Conservation (phyloP, 2,888 invertebrate genomes). For the Mongoloraphidia duomilia region DNA sequence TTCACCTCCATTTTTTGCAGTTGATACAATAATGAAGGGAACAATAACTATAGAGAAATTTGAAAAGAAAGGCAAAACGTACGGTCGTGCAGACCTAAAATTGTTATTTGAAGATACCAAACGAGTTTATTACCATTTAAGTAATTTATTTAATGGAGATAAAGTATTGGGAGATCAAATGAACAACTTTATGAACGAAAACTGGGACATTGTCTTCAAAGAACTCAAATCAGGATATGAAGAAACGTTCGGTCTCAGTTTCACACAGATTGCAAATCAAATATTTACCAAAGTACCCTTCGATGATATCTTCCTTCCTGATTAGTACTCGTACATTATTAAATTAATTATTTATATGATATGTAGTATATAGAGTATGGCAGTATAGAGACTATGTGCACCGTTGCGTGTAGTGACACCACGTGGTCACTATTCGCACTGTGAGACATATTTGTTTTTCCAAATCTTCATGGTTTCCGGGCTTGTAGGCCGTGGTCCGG, state of each 20-base stretch:
- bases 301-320: slow-evolving; percentile 40
- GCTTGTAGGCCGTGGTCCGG: too few relatives aligned
- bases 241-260: slow-evolving; percentile 43
- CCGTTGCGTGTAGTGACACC: too few relatives aligned
- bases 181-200: slow-evolving; percentile 50
- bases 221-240: slow-evolving; percentile 50
- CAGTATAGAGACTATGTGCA: too few relatives aligned
- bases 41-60: slow-evolving; percentile 30
- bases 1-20: too few relatives aligned
- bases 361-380: too few relatives aligned
- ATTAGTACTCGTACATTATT: slow-evolving; percentile 9
- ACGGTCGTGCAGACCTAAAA: slow-evolving; percentile 42
- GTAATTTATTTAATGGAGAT: slow-evolving; percentile 51
- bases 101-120: slow-evolving; percentile 39
- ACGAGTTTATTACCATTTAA: slow-evolving; percentile 38
- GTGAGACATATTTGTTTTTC: too few relatives aligned
- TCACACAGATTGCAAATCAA: slow-evolving; percentile 44
- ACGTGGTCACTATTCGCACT: too few relatives aligned
- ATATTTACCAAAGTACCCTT: slow-evolving; percentile 50
- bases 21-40: too few relatives aligned
- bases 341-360: too few relatives aligned
- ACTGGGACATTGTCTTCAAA: slow-evolving; percentile 48
- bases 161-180: slow-evolving; percentile 44
- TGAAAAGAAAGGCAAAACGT: slow-evolving; percentile 39
- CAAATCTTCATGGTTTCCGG: too few relatives aligned